Conservation (phyloP, 2,888 invertebrate species). For the Nebria salina region DNA sequence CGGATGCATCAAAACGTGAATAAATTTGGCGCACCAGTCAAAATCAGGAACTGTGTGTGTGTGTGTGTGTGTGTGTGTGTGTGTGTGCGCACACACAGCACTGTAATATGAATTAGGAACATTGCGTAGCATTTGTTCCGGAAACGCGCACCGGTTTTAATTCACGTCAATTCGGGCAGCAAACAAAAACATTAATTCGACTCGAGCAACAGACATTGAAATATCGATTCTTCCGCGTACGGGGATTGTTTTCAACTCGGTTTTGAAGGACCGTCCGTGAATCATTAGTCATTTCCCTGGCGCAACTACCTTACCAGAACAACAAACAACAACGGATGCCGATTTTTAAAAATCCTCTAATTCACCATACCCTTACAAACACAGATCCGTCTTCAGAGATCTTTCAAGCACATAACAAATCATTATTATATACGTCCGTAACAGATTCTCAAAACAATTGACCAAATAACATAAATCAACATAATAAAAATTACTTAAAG, state of each 20-base stretch:
- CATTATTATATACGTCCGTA: no score
- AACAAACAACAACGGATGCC: background rate
- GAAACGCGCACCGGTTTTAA: constrained; percentile 35
- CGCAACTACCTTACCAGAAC: background rate
- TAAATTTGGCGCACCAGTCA: constrained; percentile 39
- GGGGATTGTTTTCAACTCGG: background rate
- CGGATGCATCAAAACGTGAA: constrained; percentile 44
- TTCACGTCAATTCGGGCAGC: constrained; percentile 42
- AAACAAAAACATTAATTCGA: constrained; percentile 43
- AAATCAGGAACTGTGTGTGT: constrained; percentile 19
- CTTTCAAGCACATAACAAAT: no score
- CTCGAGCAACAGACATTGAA: constrained; percentile 28
- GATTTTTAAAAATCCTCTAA: background rate
- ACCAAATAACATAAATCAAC: no score
- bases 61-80: constrained; percentile 2
- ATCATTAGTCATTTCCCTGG: constrained; percentile 12
- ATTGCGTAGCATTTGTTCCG: constrained; percentile 30
- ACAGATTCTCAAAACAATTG: no score
- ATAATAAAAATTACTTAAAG: no score
- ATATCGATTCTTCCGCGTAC: constrained; percentile 26
- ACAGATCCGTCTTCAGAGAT: no score
- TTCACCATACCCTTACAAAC: background rate
- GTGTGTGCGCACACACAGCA: background rate
- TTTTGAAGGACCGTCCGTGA: constrained; percentile 8
- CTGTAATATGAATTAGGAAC: constrained; percentile 38